phyloP scores from a whole-genome alignment of 1,140 invertebrate genomes.

The Episyrphus balteatus region DNA sequence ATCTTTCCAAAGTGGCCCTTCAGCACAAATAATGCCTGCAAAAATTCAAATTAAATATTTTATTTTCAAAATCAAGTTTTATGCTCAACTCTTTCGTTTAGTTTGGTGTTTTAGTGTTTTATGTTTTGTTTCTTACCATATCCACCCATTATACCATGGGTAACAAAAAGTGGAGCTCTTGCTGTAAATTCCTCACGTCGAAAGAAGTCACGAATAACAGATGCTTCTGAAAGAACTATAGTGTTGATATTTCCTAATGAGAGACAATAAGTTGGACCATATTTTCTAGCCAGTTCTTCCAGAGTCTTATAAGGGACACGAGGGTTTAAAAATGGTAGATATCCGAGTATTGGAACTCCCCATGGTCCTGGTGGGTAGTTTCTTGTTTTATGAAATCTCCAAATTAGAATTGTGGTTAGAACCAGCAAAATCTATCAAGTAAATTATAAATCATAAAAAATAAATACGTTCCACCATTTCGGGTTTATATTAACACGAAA shows the following conservation, averaged over 20 bases:
- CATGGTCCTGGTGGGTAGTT: conserved; percentile 62
- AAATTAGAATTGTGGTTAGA: too few relatives aligned
- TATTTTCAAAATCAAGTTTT: conserved; percentile 5
- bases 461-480: too few relatives aligned
- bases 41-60: conserved; percentile 22
- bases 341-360: conserved; percentile 66
- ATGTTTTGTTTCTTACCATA: conserved; percentile 51
- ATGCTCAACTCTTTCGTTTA: not conserved
- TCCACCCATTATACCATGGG: conserved; percentile 76
- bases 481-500: too few relatives aligned
- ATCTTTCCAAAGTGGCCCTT: conserved; percentile 71
- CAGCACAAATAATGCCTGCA: conserved; percentile 67
- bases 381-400: conserved; percentile 15
- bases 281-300: conserved; percentile 48
- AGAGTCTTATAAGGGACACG: conserved; percentile 57
- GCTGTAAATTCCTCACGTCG: conserved; percentile 55
- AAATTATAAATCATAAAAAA: too few relatives aligned
- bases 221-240: conserved; percentile 61
- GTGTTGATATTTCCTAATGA: conserved; percentile 60
- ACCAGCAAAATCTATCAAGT: too few relatives aligned
- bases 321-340: conserved; percentile 57
- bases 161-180: conserved; percentile 66
- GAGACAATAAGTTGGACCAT: conserved; percentile 60
- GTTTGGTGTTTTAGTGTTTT: conserved; percentile 33
- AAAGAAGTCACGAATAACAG: conserved; percentile 56